A percentile compares a stretch with the other conserved stretches of the same genome.
Evolutionary conservation across 2,888 invertebrate species (phyloP).

Genomic region (Oxyscelio sp.): DNA sequence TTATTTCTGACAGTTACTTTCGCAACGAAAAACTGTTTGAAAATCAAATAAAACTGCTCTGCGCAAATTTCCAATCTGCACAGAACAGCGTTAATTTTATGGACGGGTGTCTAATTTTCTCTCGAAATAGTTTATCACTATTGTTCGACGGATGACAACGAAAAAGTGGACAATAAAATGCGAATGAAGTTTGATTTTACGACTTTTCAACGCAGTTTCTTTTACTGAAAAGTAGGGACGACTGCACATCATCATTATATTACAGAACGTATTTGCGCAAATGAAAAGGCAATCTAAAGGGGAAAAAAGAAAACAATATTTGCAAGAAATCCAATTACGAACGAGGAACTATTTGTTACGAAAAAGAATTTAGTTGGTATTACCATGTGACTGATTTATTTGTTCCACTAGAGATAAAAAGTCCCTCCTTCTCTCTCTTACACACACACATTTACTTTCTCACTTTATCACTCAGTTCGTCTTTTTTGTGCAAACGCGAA

Average conservation of each 20-base stretch:
- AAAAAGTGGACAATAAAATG: conserved; percentile 6
- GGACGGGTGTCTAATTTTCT: conserved; percentile 7
- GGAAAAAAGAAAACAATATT: background rate
- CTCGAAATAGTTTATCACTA: conserved; percentile 15
- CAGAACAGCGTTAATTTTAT: conserved; percentile 2
- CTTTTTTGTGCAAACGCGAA: background rate
- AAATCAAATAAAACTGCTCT: background rate
- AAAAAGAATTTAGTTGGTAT: background rate
- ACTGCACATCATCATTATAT: background rate
- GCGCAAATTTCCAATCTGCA: no score
- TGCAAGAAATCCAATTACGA: background rate
- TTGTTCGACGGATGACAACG: conserved; percentile 3
- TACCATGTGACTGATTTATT: background rate
- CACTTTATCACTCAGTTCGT: no score
- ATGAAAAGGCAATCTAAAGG: background rate
- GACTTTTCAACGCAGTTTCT: conserved; percentile 7
- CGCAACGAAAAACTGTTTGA: background rate
- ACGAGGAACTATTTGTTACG: background rate
- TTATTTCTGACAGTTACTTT: background rate
- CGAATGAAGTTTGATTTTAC: conserved; percentile 11
- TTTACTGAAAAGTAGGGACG: background rate
- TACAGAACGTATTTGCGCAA: conserved; percentile 2
- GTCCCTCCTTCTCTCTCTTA: background rate
- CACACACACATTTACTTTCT: no score
- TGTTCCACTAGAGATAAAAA: background rate